A percentile compares a stretch with the other conserved stretches of the same genome.
Conservation (phyloP, 2,888 invertebrate genomes). For the Kuschelorhynchus macadamiae region DNA sequence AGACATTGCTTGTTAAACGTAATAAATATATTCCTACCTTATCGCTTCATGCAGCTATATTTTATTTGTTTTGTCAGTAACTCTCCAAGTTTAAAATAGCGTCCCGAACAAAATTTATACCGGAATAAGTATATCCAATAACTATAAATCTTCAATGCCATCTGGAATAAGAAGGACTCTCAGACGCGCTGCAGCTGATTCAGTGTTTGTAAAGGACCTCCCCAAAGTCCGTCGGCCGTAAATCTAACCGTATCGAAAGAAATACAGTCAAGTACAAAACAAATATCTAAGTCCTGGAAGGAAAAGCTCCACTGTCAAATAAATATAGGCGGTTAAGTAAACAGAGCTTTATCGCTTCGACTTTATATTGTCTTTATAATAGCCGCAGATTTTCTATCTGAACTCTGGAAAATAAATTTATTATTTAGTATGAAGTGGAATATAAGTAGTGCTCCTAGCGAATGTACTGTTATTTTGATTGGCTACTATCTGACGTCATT, state of each 20-base stretch:
- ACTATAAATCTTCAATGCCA: constrained; percentile 46
- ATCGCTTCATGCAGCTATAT: too few relatives aligned
- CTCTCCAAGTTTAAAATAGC: constrained; percentile 13
- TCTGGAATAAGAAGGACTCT: constrained; percentile 45
- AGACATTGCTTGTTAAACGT: not conserved
- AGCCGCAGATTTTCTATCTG: constrained; percentile 35
- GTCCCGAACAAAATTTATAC: constrained; percentile 35
- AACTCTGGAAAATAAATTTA: constrained; percentile 19
- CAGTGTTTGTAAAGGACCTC: constrained; percentile 50
- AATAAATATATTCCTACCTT: not conserved
- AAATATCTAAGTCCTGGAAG: constrained; percentile 41
- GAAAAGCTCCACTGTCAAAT: constrained; percentile 43
- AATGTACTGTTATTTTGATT: not conserved
- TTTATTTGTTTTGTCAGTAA: constrained; percentile 6
- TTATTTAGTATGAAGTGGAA: constrained; percentile 15
- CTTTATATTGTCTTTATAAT: constrained; percentile 42
- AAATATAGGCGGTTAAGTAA: constrained; percentile 48
- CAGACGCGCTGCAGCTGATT: constrained; percentile 46
- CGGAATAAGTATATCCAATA: constrained; percentile 49
- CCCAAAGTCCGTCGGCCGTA: constrained; percentile 44
- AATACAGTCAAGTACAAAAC: constrained; percentile 50
- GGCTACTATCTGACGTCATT: too few relatives aligned
- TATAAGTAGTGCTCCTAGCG: not conserved
- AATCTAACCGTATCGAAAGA: constrained; percentile 50
- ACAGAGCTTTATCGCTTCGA: constrained; percentile 38